phyloP scores from a whole-genome alignment of 2,888 invertebrate species.

The Chalcis sispes region DNA sequence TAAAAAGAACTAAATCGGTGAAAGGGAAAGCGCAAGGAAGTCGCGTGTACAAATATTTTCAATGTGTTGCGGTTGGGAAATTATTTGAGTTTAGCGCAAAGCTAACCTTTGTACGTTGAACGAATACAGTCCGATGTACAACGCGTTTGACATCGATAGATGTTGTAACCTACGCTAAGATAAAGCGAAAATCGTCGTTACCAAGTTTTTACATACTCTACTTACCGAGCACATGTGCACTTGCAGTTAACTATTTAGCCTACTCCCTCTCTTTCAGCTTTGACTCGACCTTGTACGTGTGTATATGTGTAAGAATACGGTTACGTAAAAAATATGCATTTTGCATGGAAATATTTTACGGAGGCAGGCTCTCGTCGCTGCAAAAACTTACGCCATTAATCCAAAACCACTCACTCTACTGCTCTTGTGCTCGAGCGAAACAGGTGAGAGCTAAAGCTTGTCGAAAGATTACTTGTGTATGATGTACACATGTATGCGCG shows the following conservation, averaged over 20 bases:
- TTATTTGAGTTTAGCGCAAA: slow-evolving; percentile 26
- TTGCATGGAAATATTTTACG: slow-evolving; percentile 27
- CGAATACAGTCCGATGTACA: neutral
- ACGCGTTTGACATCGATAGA: slow-evolving; percentile 45
- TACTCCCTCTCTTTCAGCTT: too few species aligned
- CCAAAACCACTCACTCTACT: too few species aligned
- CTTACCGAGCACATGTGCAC: slow-evolving; percentile 27
- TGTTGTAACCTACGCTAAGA: too few species aligned
- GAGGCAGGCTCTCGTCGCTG: neutral
- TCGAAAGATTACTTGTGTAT: neutral
- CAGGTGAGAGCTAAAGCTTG: neutral
- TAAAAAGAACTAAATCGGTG: neutral
- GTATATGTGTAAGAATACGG: neutral
- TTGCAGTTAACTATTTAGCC: slow-evolving; percentile 1
- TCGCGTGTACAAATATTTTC: slow-evolving; percentile 43
- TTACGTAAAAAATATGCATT: slow-evolving; percentile 31
- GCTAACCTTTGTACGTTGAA: too few species aligned
- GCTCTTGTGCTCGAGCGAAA: slow-evolving; percentile 6
- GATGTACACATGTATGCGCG: too few species aligned
- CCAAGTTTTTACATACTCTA: too few species aligned
- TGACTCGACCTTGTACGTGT: neutral
- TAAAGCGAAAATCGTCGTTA: too few species aligned
- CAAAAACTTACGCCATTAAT: slow-evolving; percentile 43
- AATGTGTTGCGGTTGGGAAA: slow-evolving; percentile 34
- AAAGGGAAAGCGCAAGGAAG: neutral